Evolutionary conservation across 1,140 invertebrate genomes (phyloP), one percentile per base, ranked within the genome.

Genomic region (Drosophila funebris): DNA sequence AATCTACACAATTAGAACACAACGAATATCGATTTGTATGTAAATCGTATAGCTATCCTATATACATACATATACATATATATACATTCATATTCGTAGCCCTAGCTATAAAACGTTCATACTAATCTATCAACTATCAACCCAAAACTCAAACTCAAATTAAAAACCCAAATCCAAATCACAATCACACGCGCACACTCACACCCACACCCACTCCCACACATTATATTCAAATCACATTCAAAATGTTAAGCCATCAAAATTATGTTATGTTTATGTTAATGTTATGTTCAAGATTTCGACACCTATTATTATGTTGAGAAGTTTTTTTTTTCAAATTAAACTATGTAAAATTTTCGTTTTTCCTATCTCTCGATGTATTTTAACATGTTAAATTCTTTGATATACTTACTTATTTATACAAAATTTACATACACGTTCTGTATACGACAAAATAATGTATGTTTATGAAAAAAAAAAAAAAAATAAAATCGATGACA

Each of bases 241-340:
- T 64, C 7, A 29, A 67, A 76, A 61, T 68, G 57, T 75, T 71
- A 71, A 63, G 53, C 53, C 58, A 71, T 57, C 52, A 71, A 71
- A 71, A 75, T 75, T 75, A 68, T 64, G 53, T 75, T 75, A 75
- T 41, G 29, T 72, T 67, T 52, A 63, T 67, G 44, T 72, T 72
- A 72, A 66, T 63, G 72, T 75, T 75, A 64, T 71, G 58, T 74
- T 74, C 63, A 63, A 63, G 14, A 74, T 48, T 70, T 63, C 57
- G 50, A 70, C 36, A 31, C 41, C 52, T 31, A 9, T 31, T 52
- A 13, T 66, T 67, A 56, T 70, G 66, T 74, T 74, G 43, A 69
- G 18, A 44, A 63, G n/a, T n/a, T n/a, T n/a, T n/a, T n/a, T n/a
- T n/a, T 54, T 60, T 43, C 36, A 41, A 74, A 52, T 63, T 7